Base-by-base conservation (phyloP, 2,113 vertebrate genomes). In the Pseudolaguvia tuberculata region DNA sequence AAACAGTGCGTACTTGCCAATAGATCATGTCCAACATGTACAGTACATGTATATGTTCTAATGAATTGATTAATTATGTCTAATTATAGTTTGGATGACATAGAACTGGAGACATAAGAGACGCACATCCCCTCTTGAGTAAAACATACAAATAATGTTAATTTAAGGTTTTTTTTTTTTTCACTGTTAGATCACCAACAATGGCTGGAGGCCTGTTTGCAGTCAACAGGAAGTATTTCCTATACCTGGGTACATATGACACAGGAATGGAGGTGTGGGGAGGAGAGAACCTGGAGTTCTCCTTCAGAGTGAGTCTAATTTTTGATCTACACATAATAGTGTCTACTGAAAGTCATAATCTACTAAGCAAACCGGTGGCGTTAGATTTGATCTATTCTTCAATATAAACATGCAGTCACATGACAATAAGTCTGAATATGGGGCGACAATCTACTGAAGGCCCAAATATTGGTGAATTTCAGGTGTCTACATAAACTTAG, bases 211-310 rank as follows among this genome's bases (percentile, higher is more conserved):
- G 97, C n/a, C 87, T 99, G 79, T 99, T 99, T 90, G 92, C 94
- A 73, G 94, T 99, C 78, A 91, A 85, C 79, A 99, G 94, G 86
- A 92, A 88, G 57, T 99, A 98, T 81, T 99, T 99, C 88, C 90
- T 92, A 66, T 95, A 99, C 85, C 90, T 99, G 84, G 97, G 97
- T 76, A 97, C 97, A 3, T 99, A 99, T 45, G 97, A 99, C 85
- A 95, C 93, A 51, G 96, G 96, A 83, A 99, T 99, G 97, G 97
- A 99, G 91, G 97, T 99, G 57, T 99, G 97, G 97, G 97, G 97
- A 73, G 97, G 97, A 88, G 97, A 99, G 89, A 99, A 99, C 85
- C 91, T 99, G 79, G 96, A 99, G 82, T 95, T 99, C 82, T 99
- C 97, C 50, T 99, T 99, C 84, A 92, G 97, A 90, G 97, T 99